These are phyloP conservation scores for Heliconius melpomene DNA, from an alignment of 1,140 invertebrate species.

Conservation along the genomic window DNA sequence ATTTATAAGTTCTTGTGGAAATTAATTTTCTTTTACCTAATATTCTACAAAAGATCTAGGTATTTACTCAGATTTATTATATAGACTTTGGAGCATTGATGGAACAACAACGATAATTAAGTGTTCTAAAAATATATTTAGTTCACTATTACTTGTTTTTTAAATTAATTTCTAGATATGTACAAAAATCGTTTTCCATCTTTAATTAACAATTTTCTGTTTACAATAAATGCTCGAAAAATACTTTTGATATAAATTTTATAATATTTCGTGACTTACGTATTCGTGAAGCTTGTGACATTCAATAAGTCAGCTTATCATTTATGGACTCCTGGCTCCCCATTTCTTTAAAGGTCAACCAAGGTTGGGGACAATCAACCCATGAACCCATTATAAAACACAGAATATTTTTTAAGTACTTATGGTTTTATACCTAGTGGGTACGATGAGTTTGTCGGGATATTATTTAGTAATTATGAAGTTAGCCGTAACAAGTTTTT, in stretches of 20 bases:
- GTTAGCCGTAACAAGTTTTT: no score
- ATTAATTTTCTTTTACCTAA: background rate
- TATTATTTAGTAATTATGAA: no score
- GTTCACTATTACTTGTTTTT: no score
- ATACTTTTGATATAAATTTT: background rate
- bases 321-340: background rate
- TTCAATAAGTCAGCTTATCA: slow-evolving; percentile 1
- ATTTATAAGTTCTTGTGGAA: slow-evolving; percentile 1
- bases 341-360: background rate
- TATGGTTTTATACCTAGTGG: no score
- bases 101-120: background rate
- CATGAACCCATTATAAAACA: background rate
- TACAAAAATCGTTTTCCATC: background rate
- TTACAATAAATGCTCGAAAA: no score
- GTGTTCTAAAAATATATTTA: no score
- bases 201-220: background rate
- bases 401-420: no score
- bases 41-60: background rate
- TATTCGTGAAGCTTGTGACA: background rate
- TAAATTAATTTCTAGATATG: no score
- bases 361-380: background rate
- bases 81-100: background rate
- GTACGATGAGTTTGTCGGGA: no score
- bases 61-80: background rate
- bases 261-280: background rate